These are phyloP conservation scores for Macrosteles quadrilineatus DNA, from an alignment of 1,140 invertebrate genomes.

Conservation along the genomic window DNA sequence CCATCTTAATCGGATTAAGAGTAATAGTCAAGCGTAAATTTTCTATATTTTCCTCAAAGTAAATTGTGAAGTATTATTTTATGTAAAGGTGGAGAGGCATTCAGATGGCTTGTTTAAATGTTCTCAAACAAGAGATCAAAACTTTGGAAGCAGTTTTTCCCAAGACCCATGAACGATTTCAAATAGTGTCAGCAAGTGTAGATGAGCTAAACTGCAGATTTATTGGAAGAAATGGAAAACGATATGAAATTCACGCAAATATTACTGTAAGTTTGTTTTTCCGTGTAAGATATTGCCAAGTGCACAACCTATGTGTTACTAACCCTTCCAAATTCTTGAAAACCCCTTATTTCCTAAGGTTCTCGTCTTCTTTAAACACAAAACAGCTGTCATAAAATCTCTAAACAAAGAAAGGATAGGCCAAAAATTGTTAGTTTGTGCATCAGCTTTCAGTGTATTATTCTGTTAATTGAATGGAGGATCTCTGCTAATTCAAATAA, in stretches of 20 bases:
- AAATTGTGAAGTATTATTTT: conserved; percentile 19
- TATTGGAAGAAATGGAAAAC: conserved; percentile 90
- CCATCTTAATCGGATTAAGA: conserved; percentile 6
- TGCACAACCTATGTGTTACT: no score
- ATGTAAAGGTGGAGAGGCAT: conserved; percentile 27
- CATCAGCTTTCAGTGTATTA: no score
- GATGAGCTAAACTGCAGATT: conserved; percentile 98
- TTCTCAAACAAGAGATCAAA: conserved; percentile 96
- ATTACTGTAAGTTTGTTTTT: conserved; percentile 94
- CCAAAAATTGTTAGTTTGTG: no score
- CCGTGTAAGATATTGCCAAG: no score
- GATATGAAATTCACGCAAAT: conserved; percentile 96
- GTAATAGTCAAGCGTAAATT: not conserved
- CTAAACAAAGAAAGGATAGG: no score
- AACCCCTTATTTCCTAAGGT: no score
- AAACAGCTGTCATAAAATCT: no score
- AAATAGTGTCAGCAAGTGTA: conserved; percentile 95
- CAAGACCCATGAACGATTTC: conserved; percentile 95
- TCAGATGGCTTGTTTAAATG: conserved; percentile 96
- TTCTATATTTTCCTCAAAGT: not conserved
- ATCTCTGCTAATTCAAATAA: no score
- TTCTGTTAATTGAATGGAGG: no score
- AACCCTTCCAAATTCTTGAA: no score
- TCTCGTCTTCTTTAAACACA: no score
- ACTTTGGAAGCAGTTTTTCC: conserved; percentile 93